These are phyloP conservation scores for Papilio gigon DNA, from an alignment of 2,888 invertebrate species.

Conservation along the genomic window DNA sequence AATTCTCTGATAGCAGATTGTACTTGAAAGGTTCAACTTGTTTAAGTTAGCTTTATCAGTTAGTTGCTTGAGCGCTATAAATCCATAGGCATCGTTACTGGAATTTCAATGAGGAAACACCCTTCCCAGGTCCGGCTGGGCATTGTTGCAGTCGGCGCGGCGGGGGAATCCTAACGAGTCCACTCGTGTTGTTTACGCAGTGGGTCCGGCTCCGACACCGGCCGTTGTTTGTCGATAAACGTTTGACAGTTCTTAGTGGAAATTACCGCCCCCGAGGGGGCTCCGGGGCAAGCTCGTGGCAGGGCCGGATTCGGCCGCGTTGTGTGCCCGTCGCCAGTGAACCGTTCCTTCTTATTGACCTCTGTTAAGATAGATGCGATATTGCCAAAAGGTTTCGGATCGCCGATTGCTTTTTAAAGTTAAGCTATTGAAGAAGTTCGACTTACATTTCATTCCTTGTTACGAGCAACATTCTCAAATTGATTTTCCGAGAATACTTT, in stretches of 20 bases:
- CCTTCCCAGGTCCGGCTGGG: constrained; percentile 39
- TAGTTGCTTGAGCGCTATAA: constrained; percentile 4
- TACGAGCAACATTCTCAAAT: neutral
- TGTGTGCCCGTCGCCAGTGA: neutral
- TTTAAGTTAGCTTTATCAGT: constrained; percentile 16
- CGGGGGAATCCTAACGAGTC: constrained; percentile 56
- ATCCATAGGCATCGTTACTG: constrained; percentile 28
- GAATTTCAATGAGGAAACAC: constrained; percentile 43
- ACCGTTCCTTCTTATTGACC: constrained; percentile 28
- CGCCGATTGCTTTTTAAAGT: constrained; percentile 17
- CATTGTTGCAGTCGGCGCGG: constrained; percentile 28
- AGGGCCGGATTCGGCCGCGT: neutral
- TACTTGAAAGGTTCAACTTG: neutral
- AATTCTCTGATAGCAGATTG: neutral
- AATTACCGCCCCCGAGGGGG: constrained; percentile 20
- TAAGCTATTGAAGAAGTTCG: constrained; percentile 12
- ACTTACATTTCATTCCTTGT: neutral
- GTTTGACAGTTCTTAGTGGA: constrained; percentile 34
- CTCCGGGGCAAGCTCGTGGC: neutral
- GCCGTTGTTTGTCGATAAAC: constrained; percentile 28
- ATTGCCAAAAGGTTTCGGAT: constrained; percentile 20
- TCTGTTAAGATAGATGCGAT: constrained; percentile 22
- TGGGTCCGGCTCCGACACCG: constrained; percentile 4
- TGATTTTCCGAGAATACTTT: neutral
- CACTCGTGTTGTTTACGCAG: constrained; percentile 54